phyloP scores from a whole-genome alignment of 1,140 invertebrate species.

The Pachypsylla venusta region DNA sequence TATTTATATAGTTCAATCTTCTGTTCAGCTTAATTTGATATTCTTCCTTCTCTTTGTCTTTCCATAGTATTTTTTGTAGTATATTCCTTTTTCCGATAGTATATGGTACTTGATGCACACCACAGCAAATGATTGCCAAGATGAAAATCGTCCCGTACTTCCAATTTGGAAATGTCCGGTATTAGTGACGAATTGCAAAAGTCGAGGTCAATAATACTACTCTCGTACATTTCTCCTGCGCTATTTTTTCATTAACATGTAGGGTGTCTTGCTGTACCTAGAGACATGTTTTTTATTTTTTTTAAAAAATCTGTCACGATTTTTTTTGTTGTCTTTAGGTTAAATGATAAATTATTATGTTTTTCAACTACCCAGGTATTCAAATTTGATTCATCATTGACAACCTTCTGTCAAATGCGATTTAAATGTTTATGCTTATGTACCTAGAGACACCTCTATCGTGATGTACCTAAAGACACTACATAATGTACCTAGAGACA shows the following conservation, averaged over 20 bases:
- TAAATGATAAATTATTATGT: not conserved
- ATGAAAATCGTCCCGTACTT: not conserved
- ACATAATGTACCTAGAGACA: not conserved
- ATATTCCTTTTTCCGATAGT: not conserved
- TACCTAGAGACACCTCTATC: not conserved
- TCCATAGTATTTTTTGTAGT: not conserved
- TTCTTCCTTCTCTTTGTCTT: not conserved
- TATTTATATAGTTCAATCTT: not conserved
- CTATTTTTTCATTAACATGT: not conserved
- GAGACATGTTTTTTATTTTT: not conserved
- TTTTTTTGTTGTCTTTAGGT: not conserved
- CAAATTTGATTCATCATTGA: not conserved
- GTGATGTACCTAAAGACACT: not conserved
- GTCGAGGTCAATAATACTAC: not conserved
- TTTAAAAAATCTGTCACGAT: not conserved
- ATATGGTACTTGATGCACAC: not conserved
- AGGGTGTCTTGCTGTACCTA: not conserved
- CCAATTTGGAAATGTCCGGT: not conserved
- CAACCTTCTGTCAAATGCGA: not conserved
- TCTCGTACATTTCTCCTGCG: not conserved
- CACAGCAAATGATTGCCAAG: not conserved
- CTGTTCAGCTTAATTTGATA: not conserved
- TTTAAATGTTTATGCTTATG: not conserved
- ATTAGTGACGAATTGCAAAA: not conserved
- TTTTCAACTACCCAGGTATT: not conserved